Evolutionary conservation across 1,140 invertebrate species (phyloP), one percentile per base, ranked within the genome.

Genomic region (Stratiolaelaps scimitus): DNA sequence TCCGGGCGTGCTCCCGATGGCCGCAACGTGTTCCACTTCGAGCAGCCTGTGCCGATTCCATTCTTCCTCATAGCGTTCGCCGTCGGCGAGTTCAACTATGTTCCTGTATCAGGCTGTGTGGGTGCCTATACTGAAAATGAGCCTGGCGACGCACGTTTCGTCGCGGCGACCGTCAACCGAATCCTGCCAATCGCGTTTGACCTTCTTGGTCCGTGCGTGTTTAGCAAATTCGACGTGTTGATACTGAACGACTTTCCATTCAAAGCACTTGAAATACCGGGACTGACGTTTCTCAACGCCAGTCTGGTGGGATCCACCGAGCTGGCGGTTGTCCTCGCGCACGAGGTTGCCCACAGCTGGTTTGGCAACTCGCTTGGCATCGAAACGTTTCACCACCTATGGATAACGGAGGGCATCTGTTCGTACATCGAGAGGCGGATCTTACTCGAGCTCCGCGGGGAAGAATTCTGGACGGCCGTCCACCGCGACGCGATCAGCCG

Each of bases 181-280:
- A 60, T 60, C 17, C 53, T 60, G 53, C 53, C 53, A 10, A 60
- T 60, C 17, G 53, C 53, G 17, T 60, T 60, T 34, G 53, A 60
- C 34, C 23, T 60, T 15, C 53, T 60, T 34, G 53, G 53, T 29
- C 53, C 53, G 53, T 60, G 53, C 23, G 23, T 60, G 15, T 60
- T 60, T 34, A 60, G 53, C 23, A 60, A 60, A 34, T 60, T 60
- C 10, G 53, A 60, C 26, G 53, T 60, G 6, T 23, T 60, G 15
- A 60, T 60, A 17, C 53, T 60, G 15, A 60, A 60, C 53, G 53
- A 60, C 23, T 60, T 60, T 10, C 53, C 53, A 60, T 60, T 60
- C 53, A 60, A 60, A 60, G 53, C 53, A 1, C 26, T 60, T 15
- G 53, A 60, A 26, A 60, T 60, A 29, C 53, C 53, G 6, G 53